Percentiles rank a stretch among this genome's conserved stretches.
Conservation (phyloP, 2,797 vertebrate species). For the Sternotherus odoratus region DNA sequence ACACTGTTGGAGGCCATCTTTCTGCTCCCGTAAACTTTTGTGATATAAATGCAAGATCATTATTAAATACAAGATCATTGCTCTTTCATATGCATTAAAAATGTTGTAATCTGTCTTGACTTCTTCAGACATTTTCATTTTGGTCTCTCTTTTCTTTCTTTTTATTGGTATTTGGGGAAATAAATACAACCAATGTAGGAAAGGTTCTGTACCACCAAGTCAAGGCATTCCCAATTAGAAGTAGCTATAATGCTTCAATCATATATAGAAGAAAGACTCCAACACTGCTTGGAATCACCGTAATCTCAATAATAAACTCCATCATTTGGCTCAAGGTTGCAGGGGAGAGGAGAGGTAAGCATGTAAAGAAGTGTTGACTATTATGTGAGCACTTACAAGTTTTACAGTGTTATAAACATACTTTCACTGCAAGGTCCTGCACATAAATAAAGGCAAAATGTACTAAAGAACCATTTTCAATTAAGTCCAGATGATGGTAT, state of each 20-base stretch:
- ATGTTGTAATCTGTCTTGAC: neutral
- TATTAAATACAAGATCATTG: neutral
- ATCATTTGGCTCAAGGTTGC: neutral
- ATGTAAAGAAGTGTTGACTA: neutral
- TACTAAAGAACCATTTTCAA: neutral
- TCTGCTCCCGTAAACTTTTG: neutral
- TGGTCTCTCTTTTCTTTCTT: neutral
- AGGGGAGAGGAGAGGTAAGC: neutral
- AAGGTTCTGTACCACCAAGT: neutral
- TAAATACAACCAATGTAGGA: neutral
- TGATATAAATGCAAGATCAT: neutral
- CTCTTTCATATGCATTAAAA: neutral
- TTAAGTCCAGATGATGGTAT: neutral
- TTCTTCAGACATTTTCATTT: neutral
- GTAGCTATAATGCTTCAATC: fast-evolving
- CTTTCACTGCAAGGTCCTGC: neutral
- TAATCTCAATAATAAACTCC: constrained; percentile 2
- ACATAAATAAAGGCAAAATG: neutral
- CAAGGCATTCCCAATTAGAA: neutral
- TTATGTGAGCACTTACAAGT: neutral
- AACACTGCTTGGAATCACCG: neutral
- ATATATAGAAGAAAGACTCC: too few species aligned
- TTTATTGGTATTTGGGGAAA: neutral
- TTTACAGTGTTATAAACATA: neutral
- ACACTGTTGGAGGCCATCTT: neutral